Percentiles rank a stretch among this genome's conserved stretches.
Evolutionary conservation across 2,888 invertebrate genomes (phyloP).

Genomic region (Mallateleia sp.): DNA sequence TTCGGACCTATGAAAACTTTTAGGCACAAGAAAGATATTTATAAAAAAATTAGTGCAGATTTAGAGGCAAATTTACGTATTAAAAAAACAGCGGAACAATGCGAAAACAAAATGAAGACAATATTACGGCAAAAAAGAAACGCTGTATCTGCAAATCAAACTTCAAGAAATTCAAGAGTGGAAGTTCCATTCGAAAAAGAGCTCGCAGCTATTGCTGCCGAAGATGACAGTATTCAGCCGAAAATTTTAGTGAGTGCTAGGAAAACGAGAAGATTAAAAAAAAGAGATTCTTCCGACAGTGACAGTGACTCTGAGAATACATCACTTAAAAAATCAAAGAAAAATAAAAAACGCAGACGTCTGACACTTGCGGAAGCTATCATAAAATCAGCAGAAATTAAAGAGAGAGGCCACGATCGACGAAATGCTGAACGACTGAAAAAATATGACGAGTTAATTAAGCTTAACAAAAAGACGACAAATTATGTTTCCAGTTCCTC

Average conservation of each 20-base stretch:
- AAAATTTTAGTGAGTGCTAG: not conserved
- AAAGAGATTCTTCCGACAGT: not conserved
- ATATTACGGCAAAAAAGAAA: not conserved
- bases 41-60: not conserved
- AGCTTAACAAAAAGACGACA: not conserved
- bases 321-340: not conserved
- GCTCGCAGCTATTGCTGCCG: not conserved
- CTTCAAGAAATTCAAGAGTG: not conserved
- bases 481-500: no score
- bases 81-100: not conserved
- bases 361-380: not conserved
- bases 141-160: not conserved
- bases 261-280: not conserved
- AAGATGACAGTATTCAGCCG: constrained; percentile 1
- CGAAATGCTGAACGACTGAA: not conserved
- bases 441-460: not conserved
- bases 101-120: not conserved
- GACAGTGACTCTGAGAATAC: not conserved
- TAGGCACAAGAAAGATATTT: not conserved
- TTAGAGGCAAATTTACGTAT: not conserved
- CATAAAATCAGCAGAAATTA: not conserved
- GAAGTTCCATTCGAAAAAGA: not conserved
- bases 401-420: not conserved
- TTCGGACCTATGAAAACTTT: not conserved
- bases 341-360: not conserved